These are phyloP conservation scores for Ennomos quercinarius DNA, from an alignment of 2,888 invertebrate genomes.

Conservation along the genomic window DNA sequence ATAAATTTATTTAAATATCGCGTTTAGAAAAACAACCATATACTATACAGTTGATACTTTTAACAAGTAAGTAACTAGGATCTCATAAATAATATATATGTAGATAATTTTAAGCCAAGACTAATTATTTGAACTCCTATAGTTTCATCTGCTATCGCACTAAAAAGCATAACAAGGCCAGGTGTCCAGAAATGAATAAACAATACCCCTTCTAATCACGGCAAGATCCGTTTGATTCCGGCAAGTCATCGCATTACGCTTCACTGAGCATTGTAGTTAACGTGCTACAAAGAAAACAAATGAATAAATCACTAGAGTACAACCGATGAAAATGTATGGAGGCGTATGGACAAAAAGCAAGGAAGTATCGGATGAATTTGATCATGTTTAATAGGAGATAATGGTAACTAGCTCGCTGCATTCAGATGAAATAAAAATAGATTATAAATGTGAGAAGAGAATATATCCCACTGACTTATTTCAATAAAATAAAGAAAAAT, in stretches of 20 bases:
- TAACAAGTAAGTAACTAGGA: too few relatives aligned
- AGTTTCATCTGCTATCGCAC: constrained; percentile 16
- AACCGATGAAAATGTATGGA: constrained; percentile 50
- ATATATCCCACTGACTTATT: not conserved
- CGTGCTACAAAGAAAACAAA: constrained; percentile 57
- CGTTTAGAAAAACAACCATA: too few relatives aligned
- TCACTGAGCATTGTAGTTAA: constrained; percentile 62
- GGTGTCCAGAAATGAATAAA: constrained; percentile 59
- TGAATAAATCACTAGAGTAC: constrained; percentile 55
- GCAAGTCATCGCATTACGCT: constrained; percentile 63
- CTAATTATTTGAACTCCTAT: too few relatives aligned
- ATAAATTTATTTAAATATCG: too few relatives aligned
- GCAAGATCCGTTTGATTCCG: constrained; percentile 59
- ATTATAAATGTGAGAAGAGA: not conserved
- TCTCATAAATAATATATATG: too few relatives aligned
- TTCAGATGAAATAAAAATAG: not conserved
- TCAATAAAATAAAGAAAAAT: not conserved
- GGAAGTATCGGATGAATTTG: constrained; percentile 21
- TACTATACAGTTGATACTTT: too few relatives aligned
- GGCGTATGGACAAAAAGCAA: constrained; percentile 38
- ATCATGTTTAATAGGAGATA: constrained; percentile 12
- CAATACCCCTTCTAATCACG: constrained; percentile 69
- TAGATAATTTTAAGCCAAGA: too few relatives aligned
- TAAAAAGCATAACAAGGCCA: constrained; percentile 31
- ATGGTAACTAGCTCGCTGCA: not conserved